Conservation (phyloP, 2,888 invertebrate genomes). For the Drosophila pegasa region DNA sequence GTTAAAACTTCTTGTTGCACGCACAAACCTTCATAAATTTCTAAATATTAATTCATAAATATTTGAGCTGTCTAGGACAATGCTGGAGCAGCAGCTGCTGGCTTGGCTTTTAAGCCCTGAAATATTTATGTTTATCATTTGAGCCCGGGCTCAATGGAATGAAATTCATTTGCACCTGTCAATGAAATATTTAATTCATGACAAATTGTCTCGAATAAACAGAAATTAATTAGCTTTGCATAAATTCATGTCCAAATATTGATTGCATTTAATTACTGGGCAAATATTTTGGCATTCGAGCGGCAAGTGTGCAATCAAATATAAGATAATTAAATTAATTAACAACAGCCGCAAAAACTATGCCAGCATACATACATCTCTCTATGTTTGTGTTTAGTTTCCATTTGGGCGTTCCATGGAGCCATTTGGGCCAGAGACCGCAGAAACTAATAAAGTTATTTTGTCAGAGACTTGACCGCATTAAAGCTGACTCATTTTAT, state of each 20-base stretch:
- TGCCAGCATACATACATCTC: neutral
- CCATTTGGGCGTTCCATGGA: neutral
- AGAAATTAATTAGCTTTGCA: conserved; percentile 16
- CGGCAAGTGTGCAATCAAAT: conserved; percentile 24
- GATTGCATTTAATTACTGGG: conserved; percentile 13
- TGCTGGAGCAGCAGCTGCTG: neutral
- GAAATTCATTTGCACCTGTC: neutral
- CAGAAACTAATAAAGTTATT: conserved; percentile 48
- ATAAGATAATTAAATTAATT: conserved; percentile 35
- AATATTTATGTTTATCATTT: conserved; percentile 1
- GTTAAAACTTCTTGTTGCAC: neutral
- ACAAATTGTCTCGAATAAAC: neutral
- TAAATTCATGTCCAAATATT: conserved; percentile 13
- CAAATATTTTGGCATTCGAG: conserved; percentile 13
- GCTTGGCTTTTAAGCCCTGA: neutral
- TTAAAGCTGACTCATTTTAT: conserved; percentile 42
- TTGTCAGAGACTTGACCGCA: conserved; percentile 52
- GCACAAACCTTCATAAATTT: neutral
- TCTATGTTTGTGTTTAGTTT: neutral
- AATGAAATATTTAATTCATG: conserved; percentile 3
- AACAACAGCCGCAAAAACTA: conserved; percentile 24
- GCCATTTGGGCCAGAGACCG: conserved; percentile 12
- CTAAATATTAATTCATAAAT: neutral
- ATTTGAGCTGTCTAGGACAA: neutral
- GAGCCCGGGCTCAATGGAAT: neutral